Base-by-base conservation (phyloP, 2,888 invertebrate genomes). In the Hylaea fasciaria region DNA sequence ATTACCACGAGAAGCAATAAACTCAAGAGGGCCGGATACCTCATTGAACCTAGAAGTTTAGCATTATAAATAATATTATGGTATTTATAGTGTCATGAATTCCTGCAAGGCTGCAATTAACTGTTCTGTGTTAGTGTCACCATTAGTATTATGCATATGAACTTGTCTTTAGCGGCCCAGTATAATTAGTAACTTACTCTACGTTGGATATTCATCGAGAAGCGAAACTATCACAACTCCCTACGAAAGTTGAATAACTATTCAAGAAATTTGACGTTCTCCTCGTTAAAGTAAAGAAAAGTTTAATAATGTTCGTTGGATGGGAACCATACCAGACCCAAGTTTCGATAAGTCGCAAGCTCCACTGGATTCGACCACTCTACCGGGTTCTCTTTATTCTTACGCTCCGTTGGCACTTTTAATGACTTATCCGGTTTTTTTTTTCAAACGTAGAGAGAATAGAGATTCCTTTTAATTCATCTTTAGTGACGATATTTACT, bases 361-460 rank as follows among this genome's bases (percentile, higher is more conserved):
- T 71, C 76, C 72, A 72, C 79, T 80, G 77, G 70, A 80, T 85
- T 88, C 86, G 82, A 85, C 89, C 85, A 86, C 82, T 87, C 83
- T 82, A 79, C 75, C 76, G 79, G 73, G 74, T 71, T 29, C 79
- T 77, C 78, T 83, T 83, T 77, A 83, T 85, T 85, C 82, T 86
- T 82, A 83, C 87, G 87, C 87, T 89, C 76, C 82, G 82, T 80
- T 80, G 83, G 81, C 83, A 87, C 83, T 89, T 90, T 89, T 91
- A 91, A 91, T 91, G 89, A 90, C 89, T 90, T 89, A 86, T 86
- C 86, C 83, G 79, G 78, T 85, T 86, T 79, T 80, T 85, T 86
- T 79, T 80, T 79, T 40, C 53, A 47, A 44, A 51, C 73, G 69
- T 76, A 77, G 77, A 80, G 78, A 82, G 80, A 48, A 35, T 81